A percentile compares a stretch with the other conserved stretches of the same genome.
Conservation (phyloP, 2,888 invertebrate species). For the Elegia similella region DNA sequence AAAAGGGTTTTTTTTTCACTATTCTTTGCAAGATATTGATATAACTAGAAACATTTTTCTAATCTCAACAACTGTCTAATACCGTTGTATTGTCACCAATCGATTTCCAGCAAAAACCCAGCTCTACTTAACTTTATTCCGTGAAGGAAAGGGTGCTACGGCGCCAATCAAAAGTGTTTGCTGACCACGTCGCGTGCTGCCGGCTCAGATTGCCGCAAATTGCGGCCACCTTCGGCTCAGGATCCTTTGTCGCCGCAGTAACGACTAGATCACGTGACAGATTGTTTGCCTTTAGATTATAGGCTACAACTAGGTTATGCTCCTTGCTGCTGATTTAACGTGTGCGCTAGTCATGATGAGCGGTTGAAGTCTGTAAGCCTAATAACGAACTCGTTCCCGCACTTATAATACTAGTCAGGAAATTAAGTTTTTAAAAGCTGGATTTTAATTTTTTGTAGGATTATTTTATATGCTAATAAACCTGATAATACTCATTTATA, state of each 20-base stretch:
- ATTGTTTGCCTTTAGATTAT: neutral
- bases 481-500: too few species aligned
- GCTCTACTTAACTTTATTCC: neutral
- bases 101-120: slow-evolving; percentile 4
- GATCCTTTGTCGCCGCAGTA: neutral
- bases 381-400: too few species aligned
- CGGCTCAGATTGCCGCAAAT: neutral
- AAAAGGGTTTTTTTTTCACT: too few species aligned
- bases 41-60: too few species aligned
- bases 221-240: neutral
- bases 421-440: too few species aligned
- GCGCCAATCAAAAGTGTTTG: neutral
- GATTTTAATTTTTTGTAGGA: too few species aligned
- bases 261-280: neutral
- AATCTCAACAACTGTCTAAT: too few species aligned
- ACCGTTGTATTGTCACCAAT: neutral
- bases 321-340: neutral
- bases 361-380: too few species aligned
- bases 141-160: slow-evolving; percentile 2
- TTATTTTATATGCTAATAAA: too few species aligned
- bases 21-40: too few species aligned
- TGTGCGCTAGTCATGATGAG: too few species aligned
- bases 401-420: too few species aligned
- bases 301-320: neutral
- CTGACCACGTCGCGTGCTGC: neutral